Conservation (phyloP, 2,113 vertebrate species). For the Etia nguti region DNA sequence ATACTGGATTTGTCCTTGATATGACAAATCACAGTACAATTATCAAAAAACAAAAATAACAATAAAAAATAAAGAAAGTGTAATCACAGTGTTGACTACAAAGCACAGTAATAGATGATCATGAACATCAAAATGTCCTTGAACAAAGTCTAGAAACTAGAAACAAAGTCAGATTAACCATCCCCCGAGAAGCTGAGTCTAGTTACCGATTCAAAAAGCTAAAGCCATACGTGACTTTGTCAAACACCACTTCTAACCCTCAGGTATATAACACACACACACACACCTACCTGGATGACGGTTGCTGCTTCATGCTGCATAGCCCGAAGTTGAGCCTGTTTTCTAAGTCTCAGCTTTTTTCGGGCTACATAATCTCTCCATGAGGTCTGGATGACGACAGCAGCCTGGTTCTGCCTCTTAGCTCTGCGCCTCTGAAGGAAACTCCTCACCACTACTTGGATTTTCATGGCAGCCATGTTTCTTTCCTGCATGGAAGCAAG, state of each 20-base stretch:
- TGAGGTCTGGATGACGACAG: constrained; percentile 74
- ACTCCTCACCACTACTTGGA: constrained; percentile 65
- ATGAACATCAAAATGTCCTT: neutral
- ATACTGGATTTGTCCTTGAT: neutral
- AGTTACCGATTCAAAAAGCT: neutral
- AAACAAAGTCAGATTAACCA: neutral
- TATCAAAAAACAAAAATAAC: neutral
- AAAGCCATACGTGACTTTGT: neutral
- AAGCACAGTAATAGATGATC: neutral
- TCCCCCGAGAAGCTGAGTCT: neutral
- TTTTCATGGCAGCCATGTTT: constrained; percentile 76
- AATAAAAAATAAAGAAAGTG: neutral
- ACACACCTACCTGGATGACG: constrained; percentile 80
- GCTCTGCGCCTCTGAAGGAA: constrained; percentile 68
- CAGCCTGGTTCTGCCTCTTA: constrained; percentile 63
- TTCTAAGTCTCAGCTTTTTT: constrained; percentile 57
- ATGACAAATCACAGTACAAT: neutral
- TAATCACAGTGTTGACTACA: neutral
- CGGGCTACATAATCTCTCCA: constrained; percentile 77
- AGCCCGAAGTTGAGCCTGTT: constrained; percentile 59
- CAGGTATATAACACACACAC: constrained; percentile 40
- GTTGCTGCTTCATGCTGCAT: constrained; percentile 68
- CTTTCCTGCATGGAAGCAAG: constrained; percentile 66
- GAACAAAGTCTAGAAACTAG: neutral
- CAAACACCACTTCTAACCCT: neutral